A percentile compares a stretch with the other conserved stretches of the same genome.
Evolutionary conservation across 2,888 invertebrate genomes (phyloP).

Genomic region (Timandra comae): DNA sequence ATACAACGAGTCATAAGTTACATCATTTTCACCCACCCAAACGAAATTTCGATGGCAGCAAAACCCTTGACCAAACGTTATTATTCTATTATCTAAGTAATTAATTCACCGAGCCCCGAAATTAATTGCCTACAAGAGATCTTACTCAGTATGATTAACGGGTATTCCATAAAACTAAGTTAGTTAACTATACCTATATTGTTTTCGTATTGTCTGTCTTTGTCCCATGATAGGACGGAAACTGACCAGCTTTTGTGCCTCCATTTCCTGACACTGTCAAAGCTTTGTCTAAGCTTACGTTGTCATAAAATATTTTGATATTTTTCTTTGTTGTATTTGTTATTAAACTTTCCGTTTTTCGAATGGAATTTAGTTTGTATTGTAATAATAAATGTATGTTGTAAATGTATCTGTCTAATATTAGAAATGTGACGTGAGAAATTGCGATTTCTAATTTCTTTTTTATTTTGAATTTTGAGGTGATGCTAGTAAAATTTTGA

Average conservation of each 20-base stretch:
- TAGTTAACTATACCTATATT: conserved; percentile 21
- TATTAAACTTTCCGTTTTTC: conserved; percentile 12
- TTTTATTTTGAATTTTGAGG: no score
- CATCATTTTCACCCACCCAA: no score
- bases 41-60: no score
- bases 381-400: no score
- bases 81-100: no score
- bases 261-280: conserved; percentile 62
- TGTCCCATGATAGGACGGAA: conserved; percentile 50
- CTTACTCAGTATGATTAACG: not conserved
- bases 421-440: no score
- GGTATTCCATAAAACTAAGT: not conserved
- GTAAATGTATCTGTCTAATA: no score
- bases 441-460: no score
- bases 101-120: conserved; percentile 1
- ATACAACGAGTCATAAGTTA: no score
- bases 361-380: conserved; percentile 3
- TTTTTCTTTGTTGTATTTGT: conserved; percentile 15
- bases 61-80: no score
- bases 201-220: conserved; percentile 44
- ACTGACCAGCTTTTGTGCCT: conserved; percentile 59
- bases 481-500: no score
- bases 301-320: conserved; percentile 27
- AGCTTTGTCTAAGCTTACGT: conserved; percentile 42
- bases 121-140: not conserved